Base-by-base conservation (phyloP, 2,113 vertebrate genomes). In the Rhipidura dahli region DNA sequence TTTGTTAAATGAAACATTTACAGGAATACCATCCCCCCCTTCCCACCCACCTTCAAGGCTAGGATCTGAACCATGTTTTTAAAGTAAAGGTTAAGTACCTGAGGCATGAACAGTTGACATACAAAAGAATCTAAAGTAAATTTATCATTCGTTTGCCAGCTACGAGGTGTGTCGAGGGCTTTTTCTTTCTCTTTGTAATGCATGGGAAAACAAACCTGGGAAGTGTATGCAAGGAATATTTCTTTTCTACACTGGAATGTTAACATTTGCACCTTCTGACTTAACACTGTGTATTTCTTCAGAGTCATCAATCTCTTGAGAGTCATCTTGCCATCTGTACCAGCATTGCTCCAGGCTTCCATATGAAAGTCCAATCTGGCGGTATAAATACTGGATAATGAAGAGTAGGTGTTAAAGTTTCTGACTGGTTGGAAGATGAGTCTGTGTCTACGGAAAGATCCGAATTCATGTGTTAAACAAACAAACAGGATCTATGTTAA, bases 1-100 rank as follows among this genome's bases (percentile, higher is more conserved):
- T 99, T 98, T 98, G 98, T 99, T 98, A 98, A 98, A 97, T 97
- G 97, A 98, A 98, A 98, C 97, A 96, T 98, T 98, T 98, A 97
- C 97, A 98, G 98, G 98, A 98, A 98, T 98, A 98, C 98, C 96
- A 96, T 78, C 87, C 91, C 90, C 94, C 69, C 7, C 47, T 57
- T 89, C 68, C 89, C 76, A 93, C 45, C 81, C 89, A 94, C 86
- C 93, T 96, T 94, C 82, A 82, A 91, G 79, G 73, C 90, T 90
- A 90, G 95, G 96, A 95, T 97, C 96, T 97, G 93, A 96, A 95
- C 95, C 94, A 97, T 96, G 91, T 98, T 98, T 97, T 97, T 96
- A 97, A 97, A 97, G 96, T 92, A 97, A 98, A 98, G 97, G 97
- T 97, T 98, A 98, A 98, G 96, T 96, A 97, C 96, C 94, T 89